A percentile compares a stretch with the other conserved stretches of the same genome.
These are phyloP conservation scores for Phyllotis vaccarum DNA, from an alignment of 2,797 vertebrate genomes.

Conservation along the genomic window DNA sequence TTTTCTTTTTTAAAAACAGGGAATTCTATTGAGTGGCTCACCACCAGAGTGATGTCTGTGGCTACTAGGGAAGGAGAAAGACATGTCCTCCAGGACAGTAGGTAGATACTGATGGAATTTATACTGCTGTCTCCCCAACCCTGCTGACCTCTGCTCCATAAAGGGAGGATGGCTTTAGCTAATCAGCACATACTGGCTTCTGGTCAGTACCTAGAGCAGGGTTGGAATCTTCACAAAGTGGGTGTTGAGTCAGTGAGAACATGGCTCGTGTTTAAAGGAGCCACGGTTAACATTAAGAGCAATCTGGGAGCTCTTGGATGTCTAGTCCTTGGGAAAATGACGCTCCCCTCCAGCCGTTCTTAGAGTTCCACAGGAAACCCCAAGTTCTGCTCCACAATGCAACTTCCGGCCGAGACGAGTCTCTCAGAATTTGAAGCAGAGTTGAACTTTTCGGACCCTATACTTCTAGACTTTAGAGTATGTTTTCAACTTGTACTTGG, in stretches of 20 bases:
- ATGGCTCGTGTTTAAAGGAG: background rate
- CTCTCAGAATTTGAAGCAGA: constrained; percentile 65
- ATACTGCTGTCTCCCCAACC: background rate
- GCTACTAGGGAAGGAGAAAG: background rate
- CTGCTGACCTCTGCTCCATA: background rate
- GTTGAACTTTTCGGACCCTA: constrained; percentile 46
- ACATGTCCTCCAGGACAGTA: background rate
- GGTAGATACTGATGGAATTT: background rate
- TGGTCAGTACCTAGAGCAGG: background rate
- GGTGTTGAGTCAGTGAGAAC: background rate
- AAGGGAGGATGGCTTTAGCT: background rate
- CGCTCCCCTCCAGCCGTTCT: constrained; percentile 43
- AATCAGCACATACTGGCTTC: background rate
- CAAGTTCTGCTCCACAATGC: constrained; percentile 82
- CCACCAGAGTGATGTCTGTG: background rate
- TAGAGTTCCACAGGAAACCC: constrained; percentile 77
- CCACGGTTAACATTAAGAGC: background rate
- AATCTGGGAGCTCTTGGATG: background rate
- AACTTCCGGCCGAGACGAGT: constrained; percentile 81
- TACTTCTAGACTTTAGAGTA: background rate
- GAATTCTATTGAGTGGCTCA: background rate
- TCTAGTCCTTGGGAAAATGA: background rate
- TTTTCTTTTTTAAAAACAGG: background rate
- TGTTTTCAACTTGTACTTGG: constrained; percentile 54
- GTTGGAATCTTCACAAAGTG: background rate